A percentile compares a stretch with the other conserved stretches of the same genome.
Conservation (phyloP, 2,113 vertebrate species). For the Scomber japonicus region DNA sequence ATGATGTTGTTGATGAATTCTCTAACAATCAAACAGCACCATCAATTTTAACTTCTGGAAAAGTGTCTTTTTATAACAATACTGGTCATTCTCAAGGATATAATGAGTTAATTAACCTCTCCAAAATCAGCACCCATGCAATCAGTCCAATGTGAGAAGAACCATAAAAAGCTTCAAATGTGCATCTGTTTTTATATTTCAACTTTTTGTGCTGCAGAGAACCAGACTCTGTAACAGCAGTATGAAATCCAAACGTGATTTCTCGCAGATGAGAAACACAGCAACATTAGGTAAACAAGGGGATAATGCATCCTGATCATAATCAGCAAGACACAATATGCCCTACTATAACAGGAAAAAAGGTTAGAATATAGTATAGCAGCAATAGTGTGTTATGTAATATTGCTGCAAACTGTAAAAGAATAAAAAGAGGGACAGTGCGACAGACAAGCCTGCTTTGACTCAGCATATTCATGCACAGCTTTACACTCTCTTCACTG, state of each 20-base stretch:
- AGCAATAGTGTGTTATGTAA: slow-evolving; percentile 36
- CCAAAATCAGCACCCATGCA: neutral
- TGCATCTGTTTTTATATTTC: neutral
- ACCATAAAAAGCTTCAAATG: too few relatives aligned
- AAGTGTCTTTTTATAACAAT: slow-evolving; percentile 4
- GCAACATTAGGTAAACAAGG: neutral
- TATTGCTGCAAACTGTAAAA: slow-evolving; percentile 24
- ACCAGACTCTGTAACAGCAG: neutral
- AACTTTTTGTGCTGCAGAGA: neutral
- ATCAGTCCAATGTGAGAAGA: neutral
- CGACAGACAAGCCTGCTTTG: slow-evolving; percentile 65
- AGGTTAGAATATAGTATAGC: neutral
- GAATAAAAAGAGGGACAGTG: slow-evolving; percentile 31
- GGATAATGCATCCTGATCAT: neutral
- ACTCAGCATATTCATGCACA: slow-evolving; percentile 75
- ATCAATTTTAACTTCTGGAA: slow-evolving; percentile 19
- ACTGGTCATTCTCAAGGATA: slow-evolving; percentile 12
- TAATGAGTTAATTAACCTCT: slow-evolving; percentile 16
- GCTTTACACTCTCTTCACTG: slow-evolving; percentile 26
- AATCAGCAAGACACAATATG: neutral
- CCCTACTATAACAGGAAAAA: neutral
- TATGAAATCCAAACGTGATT: neutral
- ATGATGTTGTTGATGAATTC: too few relatives aligned
- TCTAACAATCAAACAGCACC: neutral
- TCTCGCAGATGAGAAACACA: neutral